Evolutionary conservation across 2,797 vertebrate species (phyloP).

Genomic region (Gorsachius magnificus): DNA sequence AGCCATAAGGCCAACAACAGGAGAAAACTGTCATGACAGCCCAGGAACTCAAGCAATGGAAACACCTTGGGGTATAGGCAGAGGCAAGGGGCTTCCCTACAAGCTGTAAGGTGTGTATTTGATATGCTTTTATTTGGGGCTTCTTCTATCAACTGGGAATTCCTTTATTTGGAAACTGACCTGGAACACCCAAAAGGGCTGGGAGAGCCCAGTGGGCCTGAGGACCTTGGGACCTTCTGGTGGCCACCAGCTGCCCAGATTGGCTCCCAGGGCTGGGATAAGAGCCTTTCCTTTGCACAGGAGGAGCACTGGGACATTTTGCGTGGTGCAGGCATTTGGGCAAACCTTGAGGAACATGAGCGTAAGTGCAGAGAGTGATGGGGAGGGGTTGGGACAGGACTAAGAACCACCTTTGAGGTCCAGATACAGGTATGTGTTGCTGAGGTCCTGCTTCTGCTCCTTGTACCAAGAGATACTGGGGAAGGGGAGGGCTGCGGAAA

Average conservation of each 20-base stretch:
- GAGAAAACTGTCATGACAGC: background rate
- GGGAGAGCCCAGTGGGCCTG: background rate
- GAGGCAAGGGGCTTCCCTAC: background rate
- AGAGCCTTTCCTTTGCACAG: background rate
- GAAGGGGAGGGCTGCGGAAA: background rate
- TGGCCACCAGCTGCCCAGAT: background rate
- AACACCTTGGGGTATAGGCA: background rate
- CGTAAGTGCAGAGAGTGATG: rapidly evolving
- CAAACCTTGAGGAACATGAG: background rate
- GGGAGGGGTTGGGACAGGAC: background rate
- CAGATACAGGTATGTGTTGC: background rate
- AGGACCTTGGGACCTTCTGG: background rate
- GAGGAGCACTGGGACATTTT: background rate
- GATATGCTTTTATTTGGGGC: background rate
- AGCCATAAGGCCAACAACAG: background rate
- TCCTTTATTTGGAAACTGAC: background rate
- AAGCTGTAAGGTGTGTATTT: background rate
- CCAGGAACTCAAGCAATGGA: background rate
- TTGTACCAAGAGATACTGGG: rapidly evolving
- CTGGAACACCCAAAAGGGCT: background rate
- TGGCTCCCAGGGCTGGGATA: background rate
- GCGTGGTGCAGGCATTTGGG: background rate
- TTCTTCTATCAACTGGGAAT: background rate
- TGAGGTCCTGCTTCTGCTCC: background rate
- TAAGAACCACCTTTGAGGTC: background rate